Conservation (phyloP, 2,888 invertebrate genomes). For the Phorcus lineatus region DNA sequence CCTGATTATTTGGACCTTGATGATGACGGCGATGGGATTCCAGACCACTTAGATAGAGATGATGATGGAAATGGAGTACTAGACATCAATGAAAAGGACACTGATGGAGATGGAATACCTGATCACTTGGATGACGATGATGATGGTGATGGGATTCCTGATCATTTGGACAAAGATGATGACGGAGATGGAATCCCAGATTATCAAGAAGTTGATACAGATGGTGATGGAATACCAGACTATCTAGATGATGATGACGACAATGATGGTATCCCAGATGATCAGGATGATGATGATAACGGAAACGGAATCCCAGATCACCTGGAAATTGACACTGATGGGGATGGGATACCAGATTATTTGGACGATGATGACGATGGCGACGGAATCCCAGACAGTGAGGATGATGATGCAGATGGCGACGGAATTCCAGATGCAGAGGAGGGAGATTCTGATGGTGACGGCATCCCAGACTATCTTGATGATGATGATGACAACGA, state of each 20-base stretch:
- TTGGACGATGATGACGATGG: conserved; percentile 66
- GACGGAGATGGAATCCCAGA: conserved; percentile 67
- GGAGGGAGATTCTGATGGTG: conserved; percentile 67
- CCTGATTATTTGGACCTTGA: conserved; percentile 61
- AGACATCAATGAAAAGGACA: conserved; percentile 52
- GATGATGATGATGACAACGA: conserved; percentile 63
- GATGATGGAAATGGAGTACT: conserved; percentile 65
- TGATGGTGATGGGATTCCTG: conserved; percentile 53
- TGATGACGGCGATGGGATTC: conserved; percentile 67
- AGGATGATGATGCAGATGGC: conserved; percentile 67
- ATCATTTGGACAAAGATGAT: conserved; percentile 51
- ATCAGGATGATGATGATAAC: conserved; percentile 60
- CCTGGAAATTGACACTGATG: conserved; percentile 66
- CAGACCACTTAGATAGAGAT: conserved; percentile 63
- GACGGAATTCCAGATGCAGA: conserved; percentile 70
- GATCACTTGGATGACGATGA: conserved; percentile 57
- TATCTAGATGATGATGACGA: conserved; percentile 61
- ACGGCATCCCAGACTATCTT: conserved; percentile 53
- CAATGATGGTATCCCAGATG: conserved; percentile 70
- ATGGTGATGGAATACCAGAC: conserved; percentile 63
- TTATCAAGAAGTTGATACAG: conserved; percentile 50
- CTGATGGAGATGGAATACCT: conserved; percentile 63
- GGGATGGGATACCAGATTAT: conserved; percentile 73
- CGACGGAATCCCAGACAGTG: conserved; percentile 70
- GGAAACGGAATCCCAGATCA: conserved; percentile 70